A percentile compares a stretch with the other conserved stretches of the same genome.
Evolutionary conservation across 2,888 invertebrate species (phyloP).

Genomic region (Oithona nana): DNA sequence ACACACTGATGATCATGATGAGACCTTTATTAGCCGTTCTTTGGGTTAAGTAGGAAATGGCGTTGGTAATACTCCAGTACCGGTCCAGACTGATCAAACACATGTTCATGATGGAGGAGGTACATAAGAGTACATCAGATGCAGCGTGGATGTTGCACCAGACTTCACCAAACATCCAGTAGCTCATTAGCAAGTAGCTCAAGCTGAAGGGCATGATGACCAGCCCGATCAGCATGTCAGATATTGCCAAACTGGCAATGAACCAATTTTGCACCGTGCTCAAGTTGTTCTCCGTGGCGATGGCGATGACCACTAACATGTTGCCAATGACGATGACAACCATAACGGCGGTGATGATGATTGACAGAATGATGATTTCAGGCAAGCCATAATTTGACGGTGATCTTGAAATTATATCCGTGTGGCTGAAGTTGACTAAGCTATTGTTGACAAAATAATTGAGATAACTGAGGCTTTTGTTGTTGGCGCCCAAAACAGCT

Average conservation of each 20-base stretch:
- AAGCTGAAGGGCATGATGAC: slow-evolving; percentile 92
- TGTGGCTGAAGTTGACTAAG: neutral
- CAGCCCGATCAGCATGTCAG: slow-evolving; percentile 80
- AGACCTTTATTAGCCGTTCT: slow-evolving; percentile 56
- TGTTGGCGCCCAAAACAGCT: slow-evolving; percentile 22
- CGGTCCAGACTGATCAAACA: slow-evolving; percentile 87
- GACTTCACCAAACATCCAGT: slow-evolving; percentile 89
- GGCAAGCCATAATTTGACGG: slow-evolving; percentile 80
- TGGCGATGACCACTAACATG: slow-evolving; percentile 87
- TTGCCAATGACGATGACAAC: slow-evolving; percentile 89
- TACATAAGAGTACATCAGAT: slow-evolving; percentile 87
- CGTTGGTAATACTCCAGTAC: slow-evolving; percentile 89
- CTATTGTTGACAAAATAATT: neutral
- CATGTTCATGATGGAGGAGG: slow-evolving; percentile 88
- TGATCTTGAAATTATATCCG: slow-evolving; percentile 30
- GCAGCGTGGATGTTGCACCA: slow-evolving; percentile 93
- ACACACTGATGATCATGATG: slow-evolving; percentile 84
- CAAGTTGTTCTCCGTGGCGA: slow-evolving; percentile 78
- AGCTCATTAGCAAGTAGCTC: slow-evolving; percentile 91
- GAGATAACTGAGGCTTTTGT: neutral
- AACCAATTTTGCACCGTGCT: slow-evolving; percentile 96
- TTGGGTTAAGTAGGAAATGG: slow-evolving; percentile 76
- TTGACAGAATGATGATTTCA: slow-evolving; percentile 72
- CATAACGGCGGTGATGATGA: slow-evolving; percentile 78
- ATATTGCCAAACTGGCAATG: slow-evolving; percentile 82